Evolutionary conservation across 2,888 invertebrate species (phyloP).

Genomic region (Kryphioiulus occultus): DNA sequence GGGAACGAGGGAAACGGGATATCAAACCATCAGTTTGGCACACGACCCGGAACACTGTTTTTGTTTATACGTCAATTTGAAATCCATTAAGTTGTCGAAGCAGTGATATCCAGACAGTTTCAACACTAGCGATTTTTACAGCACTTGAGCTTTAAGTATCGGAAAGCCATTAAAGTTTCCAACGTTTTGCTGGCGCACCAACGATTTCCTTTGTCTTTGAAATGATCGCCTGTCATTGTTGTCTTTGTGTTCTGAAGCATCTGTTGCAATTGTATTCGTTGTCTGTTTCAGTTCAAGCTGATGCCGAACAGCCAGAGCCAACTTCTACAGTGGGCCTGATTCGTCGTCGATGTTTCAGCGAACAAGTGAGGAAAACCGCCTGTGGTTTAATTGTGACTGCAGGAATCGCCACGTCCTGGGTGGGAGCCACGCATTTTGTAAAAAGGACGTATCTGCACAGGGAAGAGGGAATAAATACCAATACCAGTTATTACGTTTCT

Average conservation of each 20-base stretch:
- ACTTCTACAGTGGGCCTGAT: not conserved
- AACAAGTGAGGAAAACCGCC: conserved; percentile 72
- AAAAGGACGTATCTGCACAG: conserved; percentile 77
- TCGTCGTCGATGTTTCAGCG: conserved; percentile 47
- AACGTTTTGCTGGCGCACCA: not conserved
- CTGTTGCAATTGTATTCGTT: not conserved
- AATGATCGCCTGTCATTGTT: not conserved
- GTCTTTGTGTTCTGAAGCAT: not conserved
- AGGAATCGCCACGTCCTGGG: conserved; percentile 88
- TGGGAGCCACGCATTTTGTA: conserved; percentile 89
- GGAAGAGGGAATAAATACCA: conserved; percentile 22
- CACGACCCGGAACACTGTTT: not conserved
- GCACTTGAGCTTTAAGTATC: not conserved
- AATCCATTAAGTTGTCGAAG: not conserved
- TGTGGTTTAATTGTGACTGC: conserved; percentile 87
- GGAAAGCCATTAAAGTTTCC: not conserved
- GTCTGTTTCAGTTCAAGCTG: conserved; percentile 12
- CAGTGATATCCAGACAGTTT: not conserved
- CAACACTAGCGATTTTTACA: not conserved
- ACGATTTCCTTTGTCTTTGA: not conserved
- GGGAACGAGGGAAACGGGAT: not conserved
- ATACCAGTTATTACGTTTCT: conserved; percentile 24
- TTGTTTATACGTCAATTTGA: not conserved
- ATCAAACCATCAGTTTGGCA: not conserved
- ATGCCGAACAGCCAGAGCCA: not conserved